phyloP scores from a whole-genome alignment of 2,888 invertebrate species.

The Mythimna albipuncta region DNA sequence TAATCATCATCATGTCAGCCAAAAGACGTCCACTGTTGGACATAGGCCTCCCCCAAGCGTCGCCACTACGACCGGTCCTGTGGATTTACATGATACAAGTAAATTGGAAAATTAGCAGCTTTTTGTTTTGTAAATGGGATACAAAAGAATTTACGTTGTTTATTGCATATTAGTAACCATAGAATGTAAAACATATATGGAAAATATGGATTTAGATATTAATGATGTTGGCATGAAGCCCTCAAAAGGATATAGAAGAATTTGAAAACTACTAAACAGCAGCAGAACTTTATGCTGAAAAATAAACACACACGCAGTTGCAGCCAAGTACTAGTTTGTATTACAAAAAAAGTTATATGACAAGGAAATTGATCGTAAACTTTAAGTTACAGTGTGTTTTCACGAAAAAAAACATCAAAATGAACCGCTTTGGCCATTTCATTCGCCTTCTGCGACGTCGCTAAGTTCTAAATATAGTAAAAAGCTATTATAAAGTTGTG shows the following conservation, averaged over 20 bases:
- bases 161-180: background rate
- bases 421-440: constrained; percentile 25
- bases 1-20: background rate
- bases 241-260: background rate
- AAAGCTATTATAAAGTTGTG: constrained; percentile 46
- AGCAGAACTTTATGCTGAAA: background rate
- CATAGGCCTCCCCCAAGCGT: no score
- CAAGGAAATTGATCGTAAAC: constrained; percentile 17
- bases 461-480: constrained; percentile 44
- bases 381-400: constrained; percentile 10
- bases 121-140: constrained; percentile 14
- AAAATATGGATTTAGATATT: background rate
- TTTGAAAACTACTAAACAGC: background rate
- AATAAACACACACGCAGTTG: background rate
- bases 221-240: background rate
- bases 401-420: constrained; percentile 29
- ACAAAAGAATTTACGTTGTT: background rate
- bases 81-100: constrained; percentile 18
- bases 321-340: no score
- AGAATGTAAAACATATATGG: background rate
- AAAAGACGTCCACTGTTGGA: no score
- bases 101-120: constrained; percentile 32
- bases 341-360: no score
- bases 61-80: no score
- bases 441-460: constrained; percentile 23